phyloP scores from a whole-genome alignment of 2,888 invertebrate genomes.

The Drosophila subsilvestris region DNA sequence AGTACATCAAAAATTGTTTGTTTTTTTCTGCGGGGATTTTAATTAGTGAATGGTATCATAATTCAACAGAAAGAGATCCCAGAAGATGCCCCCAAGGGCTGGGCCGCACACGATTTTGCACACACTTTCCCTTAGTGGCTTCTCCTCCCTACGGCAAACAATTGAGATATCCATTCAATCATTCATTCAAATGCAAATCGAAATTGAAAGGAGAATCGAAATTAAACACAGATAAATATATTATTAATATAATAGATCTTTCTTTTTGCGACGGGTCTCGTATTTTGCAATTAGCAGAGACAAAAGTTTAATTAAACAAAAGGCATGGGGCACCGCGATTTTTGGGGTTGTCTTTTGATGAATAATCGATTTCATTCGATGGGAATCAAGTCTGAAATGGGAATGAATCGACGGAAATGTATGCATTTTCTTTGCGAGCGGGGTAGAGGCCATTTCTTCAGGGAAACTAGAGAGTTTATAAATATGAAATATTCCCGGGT shows the following conservation, averaged over 20 bases:
- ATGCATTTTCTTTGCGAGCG: no score
- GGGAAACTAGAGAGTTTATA: neutral
- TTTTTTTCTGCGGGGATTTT: neutral
- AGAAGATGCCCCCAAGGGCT: neutral
- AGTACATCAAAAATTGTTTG: neutral
- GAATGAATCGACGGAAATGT: no score
- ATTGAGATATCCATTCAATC: neutral
- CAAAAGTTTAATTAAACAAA: neutral
- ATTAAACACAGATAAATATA: neutral
- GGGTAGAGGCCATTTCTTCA: no score
- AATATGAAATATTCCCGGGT: neutral
- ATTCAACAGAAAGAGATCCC: neutral
- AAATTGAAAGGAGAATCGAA: neutral
- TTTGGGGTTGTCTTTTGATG: neutral
- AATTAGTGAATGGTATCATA: neutral
- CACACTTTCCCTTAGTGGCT: neutral
- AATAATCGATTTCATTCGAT: neutral
- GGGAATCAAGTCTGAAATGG: neutral
- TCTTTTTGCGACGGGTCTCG: neutral
- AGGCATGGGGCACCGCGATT: neutral
- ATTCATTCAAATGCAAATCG: neutral
- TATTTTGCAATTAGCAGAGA: neutral
- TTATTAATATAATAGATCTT: slow-evolving; percentile 1
- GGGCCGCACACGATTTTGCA: neutral
- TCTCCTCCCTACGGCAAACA: neutral